Evolutionary conservation across 92 coral and sea anemone species (phyloP).

Genomic region (Parazoanthus atlanticus): DNA sequence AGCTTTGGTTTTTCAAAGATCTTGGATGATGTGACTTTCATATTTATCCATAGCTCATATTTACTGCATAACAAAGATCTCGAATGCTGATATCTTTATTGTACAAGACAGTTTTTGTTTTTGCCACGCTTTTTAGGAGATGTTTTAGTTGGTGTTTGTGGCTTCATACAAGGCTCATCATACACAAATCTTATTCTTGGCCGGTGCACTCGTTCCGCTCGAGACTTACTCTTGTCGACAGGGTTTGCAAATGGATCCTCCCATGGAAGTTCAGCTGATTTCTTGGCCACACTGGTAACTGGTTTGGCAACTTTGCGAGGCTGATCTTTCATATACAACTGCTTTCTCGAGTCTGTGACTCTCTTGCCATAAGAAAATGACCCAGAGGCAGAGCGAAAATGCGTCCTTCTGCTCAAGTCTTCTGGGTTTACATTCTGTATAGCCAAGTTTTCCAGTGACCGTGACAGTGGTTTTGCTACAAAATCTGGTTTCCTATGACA

Average conservation of each 20-base stretch:
- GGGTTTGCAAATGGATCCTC: conserved; percentile 99
- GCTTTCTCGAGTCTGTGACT: conserved; percentile 36
- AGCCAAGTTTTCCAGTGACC: conserved; percentile 83
- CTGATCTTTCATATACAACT: conserved; percentile 39
- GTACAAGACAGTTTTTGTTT: conserved; percentile 83
- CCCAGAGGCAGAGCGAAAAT: conserved; percentile 66
- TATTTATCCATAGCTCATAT: background rate
- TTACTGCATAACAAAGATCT: background rate
- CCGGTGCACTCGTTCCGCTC: conserved; percentile 60
- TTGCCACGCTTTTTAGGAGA: conserved; percentile 58
- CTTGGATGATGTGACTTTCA: background rate
- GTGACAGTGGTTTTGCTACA: conserved; percentile 72
- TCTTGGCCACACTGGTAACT: conserved; percentile 54
- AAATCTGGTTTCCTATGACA: conserved; percentile 48
- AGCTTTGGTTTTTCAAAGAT: background rate
- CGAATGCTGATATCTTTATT: conserved; percentile 26
- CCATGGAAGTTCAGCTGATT: conserved; percentile 86
- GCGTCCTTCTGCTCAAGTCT: conserved; percentile 48
- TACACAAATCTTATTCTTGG: conserved; percentile 68
- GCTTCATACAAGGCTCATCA: conserved; percentile 35
- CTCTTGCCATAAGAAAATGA: conserved; percentile 49
- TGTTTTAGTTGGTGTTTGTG: conserved; percentile 37
- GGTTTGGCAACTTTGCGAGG: conserved; percentile 50
- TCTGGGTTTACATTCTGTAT: conserved; percentile 38
- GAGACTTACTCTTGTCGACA: conserved; percentile 79